Evolutionary conservation across 2,797 vertebrate genomes (phyloP).

Genomic region (Tauraco hartlaubi): DNA sequence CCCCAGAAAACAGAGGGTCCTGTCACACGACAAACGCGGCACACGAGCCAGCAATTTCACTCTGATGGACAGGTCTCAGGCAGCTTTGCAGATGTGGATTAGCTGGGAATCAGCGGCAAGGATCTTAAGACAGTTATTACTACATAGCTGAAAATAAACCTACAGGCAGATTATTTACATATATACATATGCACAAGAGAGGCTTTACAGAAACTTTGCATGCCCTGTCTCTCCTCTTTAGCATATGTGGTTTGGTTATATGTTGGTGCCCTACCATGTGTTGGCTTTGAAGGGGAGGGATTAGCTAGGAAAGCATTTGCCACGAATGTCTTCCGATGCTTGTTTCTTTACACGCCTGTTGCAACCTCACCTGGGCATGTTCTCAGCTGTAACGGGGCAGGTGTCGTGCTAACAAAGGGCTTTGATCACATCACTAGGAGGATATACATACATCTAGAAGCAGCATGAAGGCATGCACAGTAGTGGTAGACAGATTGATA

Average conservation of each 20-base stretch:
- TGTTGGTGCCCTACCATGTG: rapidly evolving
- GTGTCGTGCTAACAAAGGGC: not conserved
- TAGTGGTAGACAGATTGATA: not conserved
- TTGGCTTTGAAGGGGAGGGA: not conserved
- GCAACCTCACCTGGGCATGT: not conserved
- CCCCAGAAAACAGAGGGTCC: not conserved
- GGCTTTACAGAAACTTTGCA: not conserved
- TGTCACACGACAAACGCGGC: rapidly evolving
- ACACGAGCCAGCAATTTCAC: not conserved
- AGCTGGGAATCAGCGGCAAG: not conserved
- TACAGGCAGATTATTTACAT: not conserved
- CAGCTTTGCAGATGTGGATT: not conserved
- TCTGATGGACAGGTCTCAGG: not conserved
- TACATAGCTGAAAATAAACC: not conserved
- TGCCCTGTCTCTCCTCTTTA: not conserved
- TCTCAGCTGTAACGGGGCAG: not conserved
- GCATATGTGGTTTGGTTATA: not conserved
- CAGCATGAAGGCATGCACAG: not conserved
- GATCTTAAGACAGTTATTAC: not conserved
- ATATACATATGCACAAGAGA: not conserved
- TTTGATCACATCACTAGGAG: not conserved
- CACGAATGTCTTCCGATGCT: not conserved
- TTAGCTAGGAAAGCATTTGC: not conserved
- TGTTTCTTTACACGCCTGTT: not conserved
- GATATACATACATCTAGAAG: not conserved